Percentiles rank a stretch among this genome's conserved stretches.
Conservation (phyloP, 2,113 vertebrate species). For the Daboia siamensis region DNA sequence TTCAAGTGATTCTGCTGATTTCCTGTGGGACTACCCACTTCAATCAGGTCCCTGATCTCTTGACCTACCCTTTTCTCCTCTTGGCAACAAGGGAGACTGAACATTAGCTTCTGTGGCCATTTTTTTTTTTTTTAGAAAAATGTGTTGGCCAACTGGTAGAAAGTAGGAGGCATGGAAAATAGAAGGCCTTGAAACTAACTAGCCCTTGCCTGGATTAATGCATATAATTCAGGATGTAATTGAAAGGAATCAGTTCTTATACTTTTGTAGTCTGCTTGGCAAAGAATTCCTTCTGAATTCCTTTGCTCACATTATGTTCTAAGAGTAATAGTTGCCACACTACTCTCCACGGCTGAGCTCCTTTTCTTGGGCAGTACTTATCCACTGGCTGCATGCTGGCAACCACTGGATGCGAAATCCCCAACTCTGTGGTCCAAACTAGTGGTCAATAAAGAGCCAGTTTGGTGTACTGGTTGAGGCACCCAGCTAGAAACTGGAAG, state of each 20-base stretch:
- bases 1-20: not conserved
- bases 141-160: not conserved
- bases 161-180: not conserved
- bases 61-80: not conserved
- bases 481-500: not conserved
- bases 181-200: not conserved
- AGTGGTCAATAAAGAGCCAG: not conserved
- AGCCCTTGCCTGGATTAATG: not conserved
- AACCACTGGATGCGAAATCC: not conserved
- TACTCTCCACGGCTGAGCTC: not conserved
- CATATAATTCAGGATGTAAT: not conserved
- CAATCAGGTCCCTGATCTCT: not conserved
- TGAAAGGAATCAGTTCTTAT: not conserved
- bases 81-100: not conserved
- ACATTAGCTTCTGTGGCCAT: not conserved
- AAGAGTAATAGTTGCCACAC: not conserved
- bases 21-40: not conserved
- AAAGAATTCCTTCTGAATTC: not conserved
- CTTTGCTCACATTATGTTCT: not conserved
- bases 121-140: not conserved
- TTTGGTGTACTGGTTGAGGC: not conserved
- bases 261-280: not conserved
- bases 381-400: not conserved
- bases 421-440: not conserved
- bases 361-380: not conserved